These are phyloP conservation scores for Didymodactylos carnosus DNA, from an alignment of 2,888 invertebrate species.

Conservation along the genomic window DNA sequence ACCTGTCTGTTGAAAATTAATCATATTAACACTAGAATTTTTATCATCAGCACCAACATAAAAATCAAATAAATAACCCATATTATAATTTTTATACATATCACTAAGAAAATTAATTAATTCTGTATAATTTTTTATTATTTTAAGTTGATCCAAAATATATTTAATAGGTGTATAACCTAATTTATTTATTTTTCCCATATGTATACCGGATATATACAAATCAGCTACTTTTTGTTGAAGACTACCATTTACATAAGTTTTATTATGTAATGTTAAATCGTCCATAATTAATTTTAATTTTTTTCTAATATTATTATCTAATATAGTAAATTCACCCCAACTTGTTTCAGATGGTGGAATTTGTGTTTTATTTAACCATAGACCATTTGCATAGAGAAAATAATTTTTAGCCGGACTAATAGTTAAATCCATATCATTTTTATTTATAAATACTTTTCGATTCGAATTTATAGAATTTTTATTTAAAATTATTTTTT, in stretches of 20 bases:
- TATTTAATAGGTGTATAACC: not conserved
- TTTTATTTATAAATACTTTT: not conserved
- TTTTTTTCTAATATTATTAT: not conserved
- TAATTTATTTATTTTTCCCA: not conserved
- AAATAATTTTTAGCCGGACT: not conserved
- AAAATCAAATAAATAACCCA: not conserved
- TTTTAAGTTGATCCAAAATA: not conserved
- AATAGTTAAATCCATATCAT: not conserved
- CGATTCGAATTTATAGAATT: no score
- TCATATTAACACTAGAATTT: not conserved
- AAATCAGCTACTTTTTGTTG: not conserved
- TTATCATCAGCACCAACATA: not conserved
- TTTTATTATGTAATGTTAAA: not conserved
- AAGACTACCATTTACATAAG: not conserved
- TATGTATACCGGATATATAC: not conserved
- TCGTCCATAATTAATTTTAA: not conserved
- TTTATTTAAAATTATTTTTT: no score
- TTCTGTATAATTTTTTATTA: not conserved
- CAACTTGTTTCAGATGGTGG: not conserved
- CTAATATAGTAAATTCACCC: not conserved
- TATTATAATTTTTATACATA: not conserved
- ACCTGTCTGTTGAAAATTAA: not conserved
- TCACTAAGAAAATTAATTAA: not conserved
- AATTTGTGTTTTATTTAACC: not conserved
- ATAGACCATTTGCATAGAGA: not conserved